Conservation (phyloP, 2,888 invertebrate species). For the Cosmopolites sordidus region DNA sequence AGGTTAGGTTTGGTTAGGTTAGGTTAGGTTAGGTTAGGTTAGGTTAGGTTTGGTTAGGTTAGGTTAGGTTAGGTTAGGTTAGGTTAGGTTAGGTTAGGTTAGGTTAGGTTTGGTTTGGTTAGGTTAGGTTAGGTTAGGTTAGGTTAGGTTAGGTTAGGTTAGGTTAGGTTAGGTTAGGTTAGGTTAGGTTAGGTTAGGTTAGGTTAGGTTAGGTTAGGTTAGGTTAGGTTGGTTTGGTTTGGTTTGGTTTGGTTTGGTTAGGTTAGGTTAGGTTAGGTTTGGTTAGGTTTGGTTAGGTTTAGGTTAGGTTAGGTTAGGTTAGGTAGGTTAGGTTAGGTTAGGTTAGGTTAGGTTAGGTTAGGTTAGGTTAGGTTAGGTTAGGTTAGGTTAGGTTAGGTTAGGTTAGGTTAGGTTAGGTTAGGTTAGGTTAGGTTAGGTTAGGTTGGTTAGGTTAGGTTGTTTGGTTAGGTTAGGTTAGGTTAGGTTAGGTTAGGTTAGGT, state of each 20-base stretch:
- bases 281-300: background rate
- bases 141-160: conserved; percentile 3
- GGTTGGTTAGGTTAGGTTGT: background rate
- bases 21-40: too few species aligned
- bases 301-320: conserved; percentile 8
- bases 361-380: conserved; percentile 3
- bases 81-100: too few species aligned
- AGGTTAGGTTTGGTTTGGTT: background rate
- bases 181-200: background rate
- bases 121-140: conserved; percentile 1
- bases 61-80: too few species aligned
- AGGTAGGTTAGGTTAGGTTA: conserved; percentile 5
- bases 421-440: conserved; percentile 4
- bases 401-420: conserved; percentile 2
- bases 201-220: background rate
- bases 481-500: background rate
- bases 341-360: conserved; percentile 5
- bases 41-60: too few species aligned
- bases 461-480: conserved; percentile 4
- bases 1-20: too few species aligned
- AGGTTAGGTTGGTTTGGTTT: conserved; percentile 3
- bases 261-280: background rate
- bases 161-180: conserved; percentile 3
- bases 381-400: conserved; percentile 3
- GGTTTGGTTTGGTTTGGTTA: background rate